Evolutionary conservation across 2,888 invertebrate genomes (phyloP).

Genomic region (Unio pictorum): DNA sequence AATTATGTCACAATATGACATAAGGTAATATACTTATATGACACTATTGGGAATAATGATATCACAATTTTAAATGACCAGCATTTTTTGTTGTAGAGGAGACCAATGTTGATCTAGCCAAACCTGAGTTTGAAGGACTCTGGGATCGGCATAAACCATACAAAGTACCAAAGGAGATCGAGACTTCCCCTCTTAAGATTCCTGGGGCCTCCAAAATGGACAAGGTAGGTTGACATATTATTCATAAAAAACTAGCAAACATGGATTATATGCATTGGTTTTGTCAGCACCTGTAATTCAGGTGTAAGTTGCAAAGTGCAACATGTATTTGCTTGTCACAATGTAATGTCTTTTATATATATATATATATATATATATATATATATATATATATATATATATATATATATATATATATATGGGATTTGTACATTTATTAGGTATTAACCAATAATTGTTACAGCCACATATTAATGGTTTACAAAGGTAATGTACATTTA

Average conservation of each 20-base stretch:
- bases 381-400: not conserved
- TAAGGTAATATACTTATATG: too few relatives aligned
- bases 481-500: too few relatives aligned
- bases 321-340: too few relatives aligned
- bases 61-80: too few relatives aligned
- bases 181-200: slow-evolving; percentile 39
- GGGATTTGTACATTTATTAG: not conserved
- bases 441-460: too few relatives aligned
- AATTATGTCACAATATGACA: too few relatives aligned
- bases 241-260: not conserved
- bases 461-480: too few relatives aligned
- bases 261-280: not conserved
- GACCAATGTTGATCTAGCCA: slow-evolving; percentile 54
- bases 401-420: not conserved
- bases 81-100: slow-evolving; percentile 34
- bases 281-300: not conserved
- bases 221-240: slow-evolving; percentile 42
- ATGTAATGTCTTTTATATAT: too few relatives aligned
- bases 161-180: slow-evolving; percentile 60
- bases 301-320: too few relatives aligned
- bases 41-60: too few relatives aligned
- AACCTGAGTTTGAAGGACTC: slow-evolving; percentile 70
- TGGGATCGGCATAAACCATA: slow-evolving; percentile 69
- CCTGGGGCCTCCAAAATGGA: slow-evolving; percentile 69
- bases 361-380: not conserved